A percentile compares a stretch with the other conserved stretches of the same genome.
These are phyloP conservation scores for Pygocentrus nattereri DNA, from an alignment of 2,797 vertebrate species.

Conservation along the genomic window DNA sequence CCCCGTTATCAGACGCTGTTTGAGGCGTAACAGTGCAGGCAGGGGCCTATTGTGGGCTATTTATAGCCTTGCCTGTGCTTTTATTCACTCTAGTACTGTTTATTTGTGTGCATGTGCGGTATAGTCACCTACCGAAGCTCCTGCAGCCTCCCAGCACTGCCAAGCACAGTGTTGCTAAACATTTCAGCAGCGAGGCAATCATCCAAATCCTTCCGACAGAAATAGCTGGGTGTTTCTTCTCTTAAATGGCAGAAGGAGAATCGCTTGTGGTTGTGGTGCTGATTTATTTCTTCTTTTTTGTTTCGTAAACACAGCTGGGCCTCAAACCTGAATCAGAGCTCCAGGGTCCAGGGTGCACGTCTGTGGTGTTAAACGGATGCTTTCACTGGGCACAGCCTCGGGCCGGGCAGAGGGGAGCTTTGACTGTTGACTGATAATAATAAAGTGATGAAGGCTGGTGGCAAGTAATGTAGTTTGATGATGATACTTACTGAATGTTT, in stretches of 20 bases:
- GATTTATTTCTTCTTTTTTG: background rate
- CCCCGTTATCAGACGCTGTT: conserved; percentile 24
- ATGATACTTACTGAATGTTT: background rate
- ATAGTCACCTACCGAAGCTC: background rate
- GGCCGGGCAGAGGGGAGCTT: background rate
- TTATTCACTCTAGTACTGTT: conserved; percentile 22
- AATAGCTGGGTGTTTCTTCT: background rate
- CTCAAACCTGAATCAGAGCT: background rate
- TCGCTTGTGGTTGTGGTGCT: background rate
- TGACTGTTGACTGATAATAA: background rate
- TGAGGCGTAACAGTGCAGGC: conserved; percentile 27
- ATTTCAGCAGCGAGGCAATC: background rate
- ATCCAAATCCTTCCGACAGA: background rate
- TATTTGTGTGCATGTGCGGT: conserved; percentile 14
- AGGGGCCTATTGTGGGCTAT: conserved; percentile 42
- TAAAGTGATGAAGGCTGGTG: background rate
- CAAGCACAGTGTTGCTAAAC: conserved; percentile 6
- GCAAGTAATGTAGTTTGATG: background rate
- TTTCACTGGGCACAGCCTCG: background rate
- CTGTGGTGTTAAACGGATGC: background rate
- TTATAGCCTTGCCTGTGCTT: conserved; percentile 37
- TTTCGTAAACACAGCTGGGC: conserved; percentile 5
- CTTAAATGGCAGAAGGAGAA: background rate
- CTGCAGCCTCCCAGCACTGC: background rate
- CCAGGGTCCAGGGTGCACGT: background rate